A percentile compares a stretch with the other conserved stretches of the same genome.
phyloP scores from a whole-genome alignment of 2,113 vertebrate species.

The Prochilodus magdalenae region DNA sequence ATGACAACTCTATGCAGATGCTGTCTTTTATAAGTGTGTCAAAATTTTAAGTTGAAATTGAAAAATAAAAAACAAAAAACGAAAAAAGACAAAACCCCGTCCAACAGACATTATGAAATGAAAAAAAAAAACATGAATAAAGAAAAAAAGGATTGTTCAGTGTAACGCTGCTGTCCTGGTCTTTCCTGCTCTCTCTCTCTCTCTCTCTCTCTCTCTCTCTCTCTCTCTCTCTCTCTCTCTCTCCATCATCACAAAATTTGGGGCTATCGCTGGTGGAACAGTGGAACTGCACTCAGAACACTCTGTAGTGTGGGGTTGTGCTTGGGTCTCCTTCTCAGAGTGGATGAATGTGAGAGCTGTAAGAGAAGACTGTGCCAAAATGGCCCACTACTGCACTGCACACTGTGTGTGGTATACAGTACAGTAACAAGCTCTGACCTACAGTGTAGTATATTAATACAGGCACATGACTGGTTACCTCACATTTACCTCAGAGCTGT shows the following conservation, averaged over 20 bases:
- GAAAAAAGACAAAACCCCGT: slow-evolving; percentile 74
- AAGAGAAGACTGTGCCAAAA: too few relatives aligned
- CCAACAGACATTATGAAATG: slow-evolving; percentile 79
- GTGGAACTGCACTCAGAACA: too few relatives aligned
- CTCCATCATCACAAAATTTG: neutral
- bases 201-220: slow-evolving; percentile 29
- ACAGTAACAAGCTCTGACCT: too few relatives aligned
- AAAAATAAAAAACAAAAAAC: slow-evolving; percentile 70
- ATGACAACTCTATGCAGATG: slow-evolving; percentile 87
- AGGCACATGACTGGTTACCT: too few relatives aligned
- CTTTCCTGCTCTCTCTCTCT: slow-evolving; percentile 53
- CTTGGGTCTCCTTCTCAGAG: too few relatives aligned
- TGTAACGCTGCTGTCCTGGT: slow-evolving; percentile 63
- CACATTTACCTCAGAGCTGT: too few relatives aligned
- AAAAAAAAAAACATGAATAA: slow-evolving; percentile 74
- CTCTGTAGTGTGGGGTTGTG: too few relatives aligned
- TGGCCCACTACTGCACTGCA: too few relatives aligned
- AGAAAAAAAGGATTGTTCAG: slow-evolving; percentile 82
- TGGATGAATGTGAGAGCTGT: too few relatives aligned
- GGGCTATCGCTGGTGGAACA: too few relatives aligned
- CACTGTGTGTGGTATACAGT: too few relatives aligned
- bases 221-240: neutral
- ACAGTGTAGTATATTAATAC: too few relatives aligned
- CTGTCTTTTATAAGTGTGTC: slow-evolving; percentile 87
- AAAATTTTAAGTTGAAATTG: slow-evolving; percentile 82